phyloP scores from a whole-genome alignment of 1,140 invertebrate species.

The Archegozetes longisetosus region DNA sequence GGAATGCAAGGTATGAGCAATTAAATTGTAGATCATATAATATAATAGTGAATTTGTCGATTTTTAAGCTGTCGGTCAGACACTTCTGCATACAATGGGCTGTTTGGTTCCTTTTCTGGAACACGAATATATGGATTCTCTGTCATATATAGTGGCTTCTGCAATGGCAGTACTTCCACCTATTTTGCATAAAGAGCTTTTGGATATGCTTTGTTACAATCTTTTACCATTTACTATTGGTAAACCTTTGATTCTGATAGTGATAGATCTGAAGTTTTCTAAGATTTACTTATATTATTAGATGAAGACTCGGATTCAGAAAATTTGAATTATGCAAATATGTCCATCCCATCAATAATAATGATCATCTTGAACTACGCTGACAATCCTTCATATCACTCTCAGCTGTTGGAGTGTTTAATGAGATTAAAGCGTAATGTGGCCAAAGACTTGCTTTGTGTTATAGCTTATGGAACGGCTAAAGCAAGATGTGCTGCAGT shows the following conservation, averaged over 20 bases:
- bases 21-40: background rate
- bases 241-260: background rate
- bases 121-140: conserved; percentile 81
- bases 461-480: conserved; percentile 90
- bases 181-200: conserved; percentile 79
- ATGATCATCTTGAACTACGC: conserved; percentile 97
- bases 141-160: conserved; percentile 84
- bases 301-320: background rate
- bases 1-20: conserved; percentile 50
- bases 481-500: conserved; percentile 76
- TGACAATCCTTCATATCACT: conserved; percentile 76
- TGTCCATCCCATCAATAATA: conserved; percentile 82
- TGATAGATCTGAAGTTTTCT: background rate
- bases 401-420: conserved; percentile 80
- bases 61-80: conserved; percentile 65
- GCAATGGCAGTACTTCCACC: conserved; percentile 78
- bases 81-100: conserved; percentile 70
- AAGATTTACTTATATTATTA: background rate
- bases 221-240: conserved; percentile 83
- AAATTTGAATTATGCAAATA: conserved; percentile 47
- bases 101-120: conserved; percentile 91
- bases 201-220: conserved; percentile 88
- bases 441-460: conserved; percentile 79
- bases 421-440: conserved; percentile 79
- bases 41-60: conserved; percentile 1